Evolutionary conservation across 1,140 invertebrate species (phyloP).

Genomic region (Apis dorsata): DNA sequence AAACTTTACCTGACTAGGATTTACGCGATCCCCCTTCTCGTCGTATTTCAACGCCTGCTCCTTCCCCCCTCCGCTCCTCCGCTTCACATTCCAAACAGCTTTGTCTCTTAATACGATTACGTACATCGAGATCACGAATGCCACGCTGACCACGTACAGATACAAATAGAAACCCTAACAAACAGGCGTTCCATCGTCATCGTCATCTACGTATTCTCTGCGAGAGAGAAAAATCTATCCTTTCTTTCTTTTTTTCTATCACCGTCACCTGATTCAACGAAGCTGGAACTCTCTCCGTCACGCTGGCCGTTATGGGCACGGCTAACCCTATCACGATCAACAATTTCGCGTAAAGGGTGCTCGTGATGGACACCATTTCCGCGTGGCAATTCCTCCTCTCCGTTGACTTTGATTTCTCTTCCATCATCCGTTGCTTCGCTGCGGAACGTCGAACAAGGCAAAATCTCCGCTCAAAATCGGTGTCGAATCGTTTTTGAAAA

Average conservation of each 20-base stretch:
- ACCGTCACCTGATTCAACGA: constrained; percentile 82
- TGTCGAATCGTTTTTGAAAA: too few relatives aligned
- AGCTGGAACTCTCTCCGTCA: constrained; percentile 84
- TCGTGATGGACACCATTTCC: constrained; percentile 81
- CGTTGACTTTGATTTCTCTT: constrained; percentile 10
- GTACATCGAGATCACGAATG: constrained; percentile 91
- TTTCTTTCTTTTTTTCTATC: too few relatives aligned
- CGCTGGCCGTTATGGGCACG: constrained; percentile 86
- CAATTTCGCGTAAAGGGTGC: constrained; percentile 89
- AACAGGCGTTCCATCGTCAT: constrained; percentile 59
- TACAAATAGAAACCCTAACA: constrained; percentile 91
- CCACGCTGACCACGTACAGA: constrained; percentile 87
- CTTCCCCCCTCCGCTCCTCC: constrained; percentile 66
- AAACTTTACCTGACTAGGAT: constrained; percentile 34
- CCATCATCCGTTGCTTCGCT: constrained; percentile 21
- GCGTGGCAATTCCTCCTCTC: constrained; percentile 67
- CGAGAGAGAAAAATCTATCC: not conserved
- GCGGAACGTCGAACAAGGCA: not conserved
- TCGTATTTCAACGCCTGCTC: constrained; percentile 53
- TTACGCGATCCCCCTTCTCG: constrained; percentile 1
- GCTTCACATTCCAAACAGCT: constrained; percentile 76
- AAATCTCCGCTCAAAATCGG: too few relatives aligned
- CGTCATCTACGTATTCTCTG: not conserved
- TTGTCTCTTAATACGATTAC: constrained; percentile 85
- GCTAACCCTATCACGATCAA: constrained; percentile 89